Percentiles rank a stretch among this genome's conserved stretches.
phyloP scores from a whole-genome alignment of 1,140 invertebrate genomes.

The Drosophila jambulina region DNA sequence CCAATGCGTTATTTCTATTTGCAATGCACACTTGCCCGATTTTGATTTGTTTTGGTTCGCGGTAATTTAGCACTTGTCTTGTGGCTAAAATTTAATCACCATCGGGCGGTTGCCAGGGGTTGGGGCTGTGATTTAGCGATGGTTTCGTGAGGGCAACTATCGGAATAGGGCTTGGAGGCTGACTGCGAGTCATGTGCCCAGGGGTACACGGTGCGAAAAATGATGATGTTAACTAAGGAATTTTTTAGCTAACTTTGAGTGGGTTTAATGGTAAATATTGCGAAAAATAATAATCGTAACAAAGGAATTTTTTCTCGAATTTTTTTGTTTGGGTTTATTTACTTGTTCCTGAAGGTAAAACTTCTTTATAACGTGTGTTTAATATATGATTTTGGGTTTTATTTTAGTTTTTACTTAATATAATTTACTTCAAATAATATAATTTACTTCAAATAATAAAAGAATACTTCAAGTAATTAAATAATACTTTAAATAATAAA shows the following conservation, averaged over 20 bases:
- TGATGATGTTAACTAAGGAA: accelerated
- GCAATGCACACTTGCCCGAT: slow-evolving; percentile 41
- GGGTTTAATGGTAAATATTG: too few relatives aligned
- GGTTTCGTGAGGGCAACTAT: slow-evolving; percentile 17
- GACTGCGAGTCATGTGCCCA: slow-evolving; percentile 1
- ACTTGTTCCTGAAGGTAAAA: neutral
- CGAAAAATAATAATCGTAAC: too few relatives aligned
- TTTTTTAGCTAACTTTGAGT: neutral
- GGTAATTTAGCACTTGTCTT: slow-evolving; percentile 76
- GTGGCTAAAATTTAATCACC: slow-evolving; percentile 68
- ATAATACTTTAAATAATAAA: too few relatives aligned
- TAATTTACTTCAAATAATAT: too few relatives aligned
- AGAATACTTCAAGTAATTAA: too few relatives aligned
- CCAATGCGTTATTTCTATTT: slow-evolving; percentile 44
- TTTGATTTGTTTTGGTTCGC: slow-evolving; percentile 62
- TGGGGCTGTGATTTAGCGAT: neutral
- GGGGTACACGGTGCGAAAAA: neutral
- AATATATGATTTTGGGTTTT: too few relatives aligned
- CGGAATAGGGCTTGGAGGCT: neutral
- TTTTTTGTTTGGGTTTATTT: neutral
- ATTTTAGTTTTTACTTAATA: too few relatives aligned
- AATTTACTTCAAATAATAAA: too few relatives aligned
- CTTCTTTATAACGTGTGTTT: neutral
- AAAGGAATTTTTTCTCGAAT: too few relatives aligned
- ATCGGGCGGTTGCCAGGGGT: neutral